phyloP scores from a whole-genome alignment of 1,140 invertebrate genomes.

The Euschistus heros region DNA sequence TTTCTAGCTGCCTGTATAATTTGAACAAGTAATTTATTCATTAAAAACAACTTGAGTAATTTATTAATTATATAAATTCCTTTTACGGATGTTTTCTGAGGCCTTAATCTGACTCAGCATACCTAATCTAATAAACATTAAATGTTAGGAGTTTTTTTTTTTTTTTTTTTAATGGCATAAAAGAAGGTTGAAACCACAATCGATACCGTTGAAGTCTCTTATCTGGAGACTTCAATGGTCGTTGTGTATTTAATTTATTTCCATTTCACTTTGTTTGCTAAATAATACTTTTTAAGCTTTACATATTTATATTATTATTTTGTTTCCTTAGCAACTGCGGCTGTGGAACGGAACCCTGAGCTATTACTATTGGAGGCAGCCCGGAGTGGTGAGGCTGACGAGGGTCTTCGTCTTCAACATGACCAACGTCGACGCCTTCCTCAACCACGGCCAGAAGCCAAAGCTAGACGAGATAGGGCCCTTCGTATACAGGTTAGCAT shows the following conservation, averaged over 20 bases:
- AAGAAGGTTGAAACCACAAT: not conserved
- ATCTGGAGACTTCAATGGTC: not conserved
- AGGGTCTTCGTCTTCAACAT: slow-evolving; percentile 86
- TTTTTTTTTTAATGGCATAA: not conserved
- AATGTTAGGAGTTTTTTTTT: not conserved
- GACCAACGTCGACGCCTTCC: slow-evolving; percentile 71
- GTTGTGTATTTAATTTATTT: not conserved
- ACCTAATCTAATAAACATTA: too few relatives aligned
- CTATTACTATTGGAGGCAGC: slow-evolving; percentile 77
- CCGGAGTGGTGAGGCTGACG: slow-evolving; percentile 75
- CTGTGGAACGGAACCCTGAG: slow-evolving; percentile 72
- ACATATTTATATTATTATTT: slow-evolving; percentile 9
- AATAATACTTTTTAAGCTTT: not conserved
- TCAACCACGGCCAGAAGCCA: slow-evolving; percentile 66
- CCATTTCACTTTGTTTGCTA: too few relatives aligned
- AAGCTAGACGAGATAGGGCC: slow-evolving; percentile 70
- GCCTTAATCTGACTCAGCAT: too few relatives aligned
- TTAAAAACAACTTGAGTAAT: not conserved
- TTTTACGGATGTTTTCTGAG: not conserved
- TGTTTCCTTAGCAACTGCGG: slow-evolving; percentile 60
- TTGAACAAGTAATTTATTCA: too few relatives aligned
- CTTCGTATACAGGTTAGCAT: slow-evolving; percentile 67
- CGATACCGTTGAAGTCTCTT: not conserved
- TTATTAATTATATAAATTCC: not conserved
- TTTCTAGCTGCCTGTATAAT: too few relatives aligned